phyloP scores from a whole-genome alignment of 2,888 invertebrate species.

The Drosophila austrosaltans region DNA sequence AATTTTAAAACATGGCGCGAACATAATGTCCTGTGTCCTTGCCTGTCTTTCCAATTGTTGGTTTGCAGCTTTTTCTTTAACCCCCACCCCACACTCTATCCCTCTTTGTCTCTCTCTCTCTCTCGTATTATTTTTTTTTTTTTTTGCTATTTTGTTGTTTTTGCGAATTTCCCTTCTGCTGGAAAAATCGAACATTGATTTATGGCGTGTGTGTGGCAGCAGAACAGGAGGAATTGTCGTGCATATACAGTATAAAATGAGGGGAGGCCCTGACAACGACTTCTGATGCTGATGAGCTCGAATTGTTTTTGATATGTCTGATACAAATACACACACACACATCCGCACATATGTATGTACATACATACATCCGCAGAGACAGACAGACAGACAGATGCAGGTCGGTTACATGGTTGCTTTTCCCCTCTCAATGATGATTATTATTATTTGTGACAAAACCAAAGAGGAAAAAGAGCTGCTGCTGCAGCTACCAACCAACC shows the following conservation, averaged over 20 bases:
- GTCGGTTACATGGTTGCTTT: conserved; percentile 52
- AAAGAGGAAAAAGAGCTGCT: conserved; percentile 23
- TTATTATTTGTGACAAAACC: conserved; percentile 73
- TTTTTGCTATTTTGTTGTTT: conserved; percentile 36
- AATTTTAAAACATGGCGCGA: conserved; percentile 81
- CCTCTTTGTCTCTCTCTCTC: conserved; percentile 30
- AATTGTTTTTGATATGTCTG: conserved; percentile 74
- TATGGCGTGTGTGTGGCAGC: conserved; percentile 71
- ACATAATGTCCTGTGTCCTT: conserved; percentile 82
- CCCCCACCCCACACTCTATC: conserved; percentile 28
- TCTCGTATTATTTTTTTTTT: conserved; percentile 30
- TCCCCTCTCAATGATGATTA: conserved; percentile 48
- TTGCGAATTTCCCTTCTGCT: conserved; percentile 73
- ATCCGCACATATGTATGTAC: conserved; percentile 26
- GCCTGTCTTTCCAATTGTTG: conserved; percentile 43
- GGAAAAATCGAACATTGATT: conserved; percentile 80
- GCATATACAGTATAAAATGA: conserved; percentile 43
- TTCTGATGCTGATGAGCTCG: conserved; percentile 78
- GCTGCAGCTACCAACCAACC: conserved; percentile 6
- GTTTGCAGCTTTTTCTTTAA: conserved; percentile 27
- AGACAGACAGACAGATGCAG: conserved; percentile 42
- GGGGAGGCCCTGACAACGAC: conserved; percentile 50
- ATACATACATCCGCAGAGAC: conserved; percentile 32
- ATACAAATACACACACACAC: conserved; percentile 29
- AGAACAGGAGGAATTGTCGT: conserved; percentile 34